Base-by-base conservation (phyloP, 1,140 invertebrate species). In the Sweltsa coloradensis region DNA sequence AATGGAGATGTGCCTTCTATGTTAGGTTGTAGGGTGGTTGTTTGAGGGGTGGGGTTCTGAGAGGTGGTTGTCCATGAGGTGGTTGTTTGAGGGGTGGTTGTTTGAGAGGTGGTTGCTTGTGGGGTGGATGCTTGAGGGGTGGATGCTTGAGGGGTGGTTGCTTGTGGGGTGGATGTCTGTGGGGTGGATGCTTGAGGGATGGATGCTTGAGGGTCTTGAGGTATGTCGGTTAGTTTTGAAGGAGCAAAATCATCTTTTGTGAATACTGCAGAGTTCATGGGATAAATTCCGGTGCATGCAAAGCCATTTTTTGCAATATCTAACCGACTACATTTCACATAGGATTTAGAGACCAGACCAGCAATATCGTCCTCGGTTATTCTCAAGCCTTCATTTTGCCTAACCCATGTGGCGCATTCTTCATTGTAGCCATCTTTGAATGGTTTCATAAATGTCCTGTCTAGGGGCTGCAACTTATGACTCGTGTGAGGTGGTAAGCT, bases 371-470 rank as follows among this genome's bases (percentile, higher is more conserved):
- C 24, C 16, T 42, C 14, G n/a, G 45, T 22, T 19, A 47, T 47
- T 47, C 27, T 47, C 5, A 40, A 22, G 16, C 13, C 13, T 21
- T 7, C 18, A 47, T 47, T 21, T 39, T 40, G 22, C 21, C 34
- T 14, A 31, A 47, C 24, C 45, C 45, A 47, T 13, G 18, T 21
- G 40, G 21, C 34, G 36, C 45, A 47, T 56, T 37, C 26, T 39
- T 47, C 54, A 25, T 55, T 51, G 41, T 62, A 68, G 7, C 56
- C 56, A 50, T 57, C 31, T 57, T 62, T 63, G 4, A 67, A 49
- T 39, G 64, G 60, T 41, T 61, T 63, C 54, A 65, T 61, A 29
- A 65, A 58, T 6, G 55, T 41, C 29, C 60, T 43, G 46, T 67
- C 60, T 7, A 64, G 41, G 7, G 59, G 60, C 37, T 64, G 62